These are phyloP conservation scores for Hestina assimilis DNA, from an alignment of 1,140 invertebrate species.

Conservation along the genomic window DNA sequence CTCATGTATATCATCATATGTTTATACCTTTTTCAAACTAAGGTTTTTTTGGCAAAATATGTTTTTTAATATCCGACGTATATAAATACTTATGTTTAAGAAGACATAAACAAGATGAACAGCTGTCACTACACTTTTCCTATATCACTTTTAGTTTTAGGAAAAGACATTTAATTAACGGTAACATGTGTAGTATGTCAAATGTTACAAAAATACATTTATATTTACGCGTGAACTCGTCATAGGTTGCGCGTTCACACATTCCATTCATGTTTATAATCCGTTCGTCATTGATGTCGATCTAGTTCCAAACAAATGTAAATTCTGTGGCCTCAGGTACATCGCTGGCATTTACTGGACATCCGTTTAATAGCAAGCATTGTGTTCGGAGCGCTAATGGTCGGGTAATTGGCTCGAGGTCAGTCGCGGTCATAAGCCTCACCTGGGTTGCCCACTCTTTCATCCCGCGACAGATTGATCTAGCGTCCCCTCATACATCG, in stretches of 20 bases:
- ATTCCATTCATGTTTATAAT: conserved; percentile 7
- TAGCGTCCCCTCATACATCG: conserved; percentile 30
- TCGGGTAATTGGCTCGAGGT: conserved; percentile 67
- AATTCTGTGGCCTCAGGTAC: conserved; percentile 55
- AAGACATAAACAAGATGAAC: too few species aligned
- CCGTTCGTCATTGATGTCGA: conserved; percentile 22
- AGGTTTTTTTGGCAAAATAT: too few species aligned
- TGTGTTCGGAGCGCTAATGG: conserved; percentile 64
- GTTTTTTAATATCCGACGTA: too few species aligned
- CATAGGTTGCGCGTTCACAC: neutral
- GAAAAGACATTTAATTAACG: too few species aligned
- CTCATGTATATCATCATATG: too few species aligned
- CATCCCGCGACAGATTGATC: conserved; percentile 34
- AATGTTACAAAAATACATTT: neutral
- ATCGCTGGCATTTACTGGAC: conserved; percentile 40
- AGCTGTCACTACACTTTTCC: too few species aligned
- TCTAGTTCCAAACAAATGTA: conserved; percentile 71
- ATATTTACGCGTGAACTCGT: neutral
- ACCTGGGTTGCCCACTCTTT: conserved; percentile 39
- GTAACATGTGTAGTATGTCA: too few species aligned
- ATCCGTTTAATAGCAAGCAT: conserved; percentile 63
- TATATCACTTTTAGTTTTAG: too few species aligned
- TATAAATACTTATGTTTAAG: too few species aligned
- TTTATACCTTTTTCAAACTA: too few species aligned
- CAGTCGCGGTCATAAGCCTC: conserved; percentile 47